Conservation (phyloP, 1,140 invertebrate species). For the Drosophila obscura region DNA sequence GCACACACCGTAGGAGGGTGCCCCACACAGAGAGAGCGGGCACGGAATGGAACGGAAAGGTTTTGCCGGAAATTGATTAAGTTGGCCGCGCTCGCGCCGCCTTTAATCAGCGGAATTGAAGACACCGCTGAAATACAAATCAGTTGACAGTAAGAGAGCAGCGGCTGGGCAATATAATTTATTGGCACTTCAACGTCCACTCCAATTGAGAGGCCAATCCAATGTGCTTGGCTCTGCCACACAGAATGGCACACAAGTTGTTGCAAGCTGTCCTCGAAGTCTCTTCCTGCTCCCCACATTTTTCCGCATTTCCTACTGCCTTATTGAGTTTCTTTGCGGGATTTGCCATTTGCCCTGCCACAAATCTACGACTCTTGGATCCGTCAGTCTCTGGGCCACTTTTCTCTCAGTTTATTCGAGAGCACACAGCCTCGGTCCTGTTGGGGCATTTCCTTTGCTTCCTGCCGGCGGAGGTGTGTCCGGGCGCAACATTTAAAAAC, state of each 20-base stretch:
- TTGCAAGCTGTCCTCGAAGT: no score
- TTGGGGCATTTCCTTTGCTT: no score
- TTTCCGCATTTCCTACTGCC: no score
- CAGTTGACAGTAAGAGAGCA: slow-evolving; percentile 37
- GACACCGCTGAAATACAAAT: slow-evolving; percentile 61
- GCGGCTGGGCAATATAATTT: slow-evolving; percentile 13
- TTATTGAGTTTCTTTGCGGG: no score
- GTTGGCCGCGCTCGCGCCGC: slow-evolving; percentile 33
- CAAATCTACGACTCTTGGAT: no score
- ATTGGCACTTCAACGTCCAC: neutral
- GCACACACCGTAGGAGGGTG: neutral
- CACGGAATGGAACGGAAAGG: slow-evolving; percentile 26
- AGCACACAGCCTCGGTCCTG: no score
- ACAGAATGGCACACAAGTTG: no score
- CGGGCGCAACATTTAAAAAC: slow-evolving; percentile 39
- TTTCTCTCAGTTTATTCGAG: no score
- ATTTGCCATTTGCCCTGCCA: no score
- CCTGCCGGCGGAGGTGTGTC: neutral
- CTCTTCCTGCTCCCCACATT: no score
- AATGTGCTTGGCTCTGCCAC: slow-evolving; percentile 12
- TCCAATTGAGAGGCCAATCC: slow-evolving; percentile 23
- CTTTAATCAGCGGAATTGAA: slow-evolving; percentile 65
- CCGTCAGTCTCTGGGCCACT: no score
- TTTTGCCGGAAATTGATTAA: slow-evolving; percentile 75
- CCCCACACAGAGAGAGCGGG: no score